Evolutionary conservation across 2,113 vertebrate species (phyloP).

Genomic region (Psilopsiagon aymara): DNA sequence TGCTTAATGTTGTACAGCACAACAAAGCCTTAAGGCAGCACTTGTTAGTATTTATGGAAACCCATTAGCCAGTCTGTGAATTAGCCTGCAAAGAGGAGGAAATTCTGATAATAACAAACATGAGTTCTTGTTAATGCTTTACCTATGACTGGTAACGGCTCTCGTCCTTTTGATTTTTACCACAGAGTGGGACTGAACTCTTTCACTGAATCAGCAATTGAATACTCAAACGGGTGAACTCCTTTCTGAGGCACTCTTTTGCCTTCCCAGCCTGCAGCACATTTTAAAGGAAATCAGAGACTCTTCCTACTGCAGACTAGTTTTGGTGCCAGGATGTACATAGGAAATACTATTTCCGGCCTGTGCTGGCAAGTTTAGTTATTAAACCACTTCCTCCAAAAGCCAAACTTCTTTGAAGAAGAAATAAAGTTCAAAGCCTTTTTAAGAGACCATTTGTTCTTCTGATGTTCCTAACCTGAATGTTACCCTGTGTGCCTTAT

Average conservation of each 20-base stretch:
- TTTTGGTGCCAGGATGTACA: constrained; percentile 49
- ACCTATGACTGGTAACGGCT: neutral
- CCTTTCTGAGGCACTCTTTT: neutral
- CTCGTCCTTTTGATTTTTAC: neutral
- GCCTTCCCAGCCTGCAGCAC: neutral
- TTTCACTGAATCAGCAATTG: neutral
- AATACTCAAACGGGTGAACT: neutral
- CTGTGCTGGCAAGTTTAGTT: constrained; percentile 50
- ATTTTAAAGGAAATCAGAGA: constrained; percentile 47
- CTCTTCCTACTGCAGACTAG: constrained; percentile 7
- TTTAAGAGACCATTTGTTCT: constrained; percentile 67
- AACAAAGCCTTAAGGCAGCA: constrained; percentile 54
- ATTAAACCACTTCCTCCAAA: constrained; percentile 64
- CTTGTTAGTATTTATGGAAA: constrained; percentile 62
- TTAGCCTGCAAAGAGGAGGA: constrained; percentile 33
- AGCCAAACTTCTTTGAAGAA: constrained; percentile 64
- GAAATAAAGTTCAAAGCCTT: constrained; percentile 72
- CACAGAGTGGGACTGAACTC: neutral
- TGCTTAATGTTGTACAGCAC: constrained; percentile 46
- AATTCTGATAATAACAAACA: constrained; percentile 44
- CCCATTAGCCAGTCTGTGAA: constrained; percentile 44
- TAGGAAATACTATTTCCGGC: constrained; percentile 68
- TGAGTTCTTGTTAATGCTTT: neutral
- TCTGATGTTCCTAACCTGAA: constrained; percentile 55
- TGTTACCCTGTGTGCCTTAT: neutral